These are phyloP conservation scores for Meriones psammophilus DNA, from an alignment of 2,797 vertebrate genomes.

Conservation along the genomic window DNA sequence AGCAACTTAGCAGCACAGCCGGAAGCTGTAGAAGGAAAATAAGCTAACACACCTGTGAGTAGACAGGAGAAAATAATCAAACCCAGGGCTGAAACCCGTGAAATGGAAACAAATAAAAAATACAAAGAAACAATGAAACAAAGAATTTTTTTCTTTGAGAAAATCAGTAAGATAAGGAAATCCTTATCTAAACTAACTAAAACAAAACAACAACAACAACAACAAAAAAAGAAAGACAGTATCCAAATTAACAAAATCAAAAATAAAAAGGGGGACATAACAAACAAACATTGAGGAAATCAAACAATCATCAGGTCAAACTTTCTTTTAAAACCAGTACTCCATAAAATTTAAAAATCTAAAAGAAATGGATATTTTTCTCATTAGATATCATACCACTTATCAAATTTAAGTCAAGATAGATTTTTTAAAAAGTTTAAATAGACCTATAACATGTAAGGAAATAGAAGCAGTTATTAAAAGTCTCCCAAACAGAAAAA, in stretches of 20 bases:
- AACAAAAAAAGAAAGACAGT: neutral
- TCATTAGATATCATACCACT: neutral
- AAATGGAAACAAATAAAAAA: neutral
- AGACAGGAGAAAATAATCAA: too few relatives aligned
- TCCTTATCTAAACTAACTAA: too few relatives aligned
- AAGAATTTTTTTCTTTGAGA: too few relatives aligned
- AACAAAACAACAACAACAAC: too few relatives aligned
- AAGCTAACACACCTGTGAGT: too few relatives aligned
- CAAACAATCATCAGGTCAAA: neutral
- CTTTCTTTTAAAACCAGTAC: neutral
- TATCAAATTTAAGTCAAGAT: neutral
- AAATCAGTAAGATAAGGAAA: neutral
- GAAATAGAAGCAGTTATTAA: neutral
- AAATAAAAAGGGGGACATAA: neutral
- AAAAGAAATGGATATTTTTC: neutral
- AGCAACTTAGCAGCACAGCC: too few relatives aligned
- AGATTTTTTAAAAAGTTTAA: neutral
- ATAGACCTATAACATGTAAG: neutral
- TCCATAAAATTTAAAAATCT: neutral
- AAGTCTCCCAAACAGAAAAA: neutral
- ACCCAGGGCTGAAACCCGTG: neutral
- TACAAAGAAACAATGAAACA: neutral
- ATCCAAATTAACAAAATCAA: neutral
- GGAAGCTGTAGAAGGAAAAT: too few relatives aligned
- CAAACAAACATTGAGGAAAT: neutral